A percentile compares a stretch with the other conserved stretches of the same genome.
Conservation (phyloP, 2,797 vertebrate genomes). For the Poecilia velifera region DNA sequence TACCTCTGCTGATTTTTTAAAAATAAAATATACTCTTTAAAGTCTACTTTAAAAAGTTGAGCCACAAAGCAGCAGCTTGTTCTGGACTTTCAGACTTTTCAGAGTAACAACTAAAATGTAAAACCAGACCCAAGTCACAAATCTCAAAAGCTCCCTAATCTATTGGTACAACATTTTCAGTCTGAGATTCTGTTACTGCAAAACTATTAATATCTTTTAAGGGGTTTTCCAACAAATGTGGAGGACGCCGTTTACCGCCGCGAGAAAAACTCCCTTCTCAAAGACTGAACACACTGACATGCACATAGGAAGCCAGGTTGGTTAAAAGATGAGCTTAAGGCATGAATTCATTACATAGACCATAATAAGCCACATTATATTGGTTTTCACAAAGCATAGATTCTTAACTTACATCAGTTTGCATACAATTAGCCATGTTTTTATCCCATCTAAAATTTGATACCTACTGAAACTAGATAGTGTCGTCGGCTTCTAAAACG, state of each 20-base stretch:
- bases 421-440: not conserved
- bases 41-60: not conserved
- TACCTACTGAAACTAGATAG: not conserved
- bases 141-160: not conserved
- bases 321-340: constrained; percentile 16
- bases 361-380: not conserved
- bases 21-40: not conserved
- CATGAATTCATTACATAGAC: not conserved
- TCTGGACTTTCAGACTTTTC: not conserved
- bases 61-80: not conserved
- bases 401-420: not conserved
- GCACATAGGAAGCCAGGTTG: constrained; percentile 45
- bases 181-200: not conserved
- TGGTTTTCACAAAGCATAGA: not conserved
- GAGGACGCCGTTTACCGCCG: constrained; percentile 3
- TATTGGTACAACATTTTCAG: not conserved
- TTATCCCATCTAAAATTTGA: constrained; percentile 11
- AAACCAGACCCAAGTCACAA: not conserved
- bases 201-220: not conserved
- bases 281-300: constrained; percentile 44
- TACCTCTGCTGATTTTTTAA: not conserved
- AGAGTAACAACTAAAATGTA: not conserved
- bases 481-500: not conserved
- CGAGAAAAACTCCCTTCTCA: not conserved
- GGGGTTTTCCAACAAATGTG: not conserved